phyloP scores from a whole-genome alignment of 1,140 invertebrate species.

The Papilio aristodemus region DNA sequence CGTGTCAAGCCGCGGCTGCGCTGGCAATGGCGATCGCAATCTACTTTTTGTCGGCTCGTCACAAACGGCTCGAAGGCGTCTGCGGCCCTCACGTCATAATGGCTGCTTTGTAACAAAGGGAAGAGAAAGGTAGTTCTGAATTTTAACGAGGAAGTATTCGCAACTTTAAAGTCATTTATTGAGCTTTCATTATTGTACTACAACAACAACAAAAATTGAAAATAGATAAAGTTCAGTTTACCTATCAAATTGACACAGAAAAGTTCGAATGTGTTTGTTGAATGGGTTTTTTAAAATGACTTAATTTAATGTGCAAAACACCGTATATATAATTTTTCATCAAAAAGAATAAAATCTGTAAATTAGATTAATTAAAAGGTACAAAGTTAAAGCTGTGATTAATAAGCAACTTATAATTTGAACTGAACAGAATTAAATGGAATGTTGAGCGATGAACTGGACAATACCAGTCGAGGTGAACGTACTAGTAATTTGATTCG shows the following conservation, averaged over 20 bases:
- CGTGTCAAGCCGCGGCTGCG: conserved; percentile 27
- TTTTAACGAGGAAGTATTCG: neutral
- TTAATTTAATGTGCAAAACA: no score
- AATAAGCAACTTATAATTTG: conserved; percentile 1
- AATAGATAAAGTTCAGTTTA: no score
- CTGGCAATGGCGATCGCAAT: conserved; percentile 23
- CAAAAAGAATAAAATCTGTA: no score
- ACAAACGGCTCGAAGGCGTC: conserved; percentile 15
- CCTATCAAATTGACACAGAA: no score
- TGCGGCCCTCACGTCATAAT: conserved; percentile 14
- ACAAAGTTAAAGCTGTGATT: no score
- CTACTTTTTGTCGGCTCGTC: conserved; percentile 30
- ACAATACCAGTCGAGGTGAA: conserved; percentile 6
- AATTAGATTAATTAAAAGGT: no score
- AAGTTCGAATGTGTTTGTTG: no score
- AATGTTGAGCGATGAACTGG: conserved; percentile 6
- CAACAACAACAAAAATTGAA: no score
- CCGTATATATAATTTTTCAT: no score
- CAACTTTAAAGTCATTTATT: neutral
- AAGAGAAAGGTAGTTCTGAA: conserved; percentile 2
- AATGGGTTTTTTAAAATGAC: no score
- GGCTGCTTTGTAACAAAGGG: conserved; percentile 15
- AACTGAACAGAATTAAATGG: neutral
- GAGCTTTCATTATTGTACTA: no score
- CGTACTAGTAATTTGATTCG: conserved; percentile 13